Evolutionary conservation across 2,888 invertebrate species (phyloP), one percentile per base, ranked within the genome.

Genomic region (Eubasilissa splendida): DNA sequence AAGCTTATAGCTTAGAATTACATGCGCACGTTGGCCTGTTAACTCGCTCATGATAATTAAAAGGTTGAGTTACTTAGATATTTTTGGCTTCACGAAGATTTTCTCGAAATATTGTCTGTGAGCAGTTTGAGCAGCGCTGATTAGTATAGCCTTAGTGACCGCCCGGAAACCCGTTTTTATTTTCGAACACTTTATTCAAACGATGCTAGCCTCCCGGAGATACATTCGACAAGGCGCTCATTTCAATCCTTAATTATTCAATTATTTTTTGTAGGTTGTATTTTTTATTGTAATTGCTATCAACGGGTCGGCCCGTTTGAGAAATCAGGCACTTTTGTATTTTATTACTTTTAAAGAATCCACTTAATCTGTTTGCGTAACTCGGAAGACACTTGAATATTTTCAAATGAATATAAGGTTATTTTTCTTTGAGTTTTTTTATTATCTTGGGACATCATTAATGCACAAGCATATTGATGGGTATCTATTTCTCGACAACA

Each of bases 161-260:
- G 76, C 65, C 76, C 60, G 76, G 76, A 63, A 76, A 76, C 76
- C 76, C 7, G 76, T 76, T 76, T 71, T 53, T 22, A 63, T 63
- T 50, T 76, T 71, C n/a, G 52, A 76, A 76, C 53, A 59, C 76
- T 63, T 52, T 76, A 76, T 76, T 76, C 53, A 76, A 76, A 76
- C 60, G 63, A 76, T 71, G 31, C 54, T 11, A 33, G 4, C 7
- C 42, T 42, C 42, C 22, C 4, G 42, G 42, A 42, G 71, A 54
- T 71, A 54, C 71, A 54, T 71, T 71, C 71, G 53, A 71, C 71
- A 71, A 71, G 71, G 54, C 22, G 54, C 54, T 71, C 71, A 71
- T 71, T 71, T 71, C 54, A 71, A 71, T 71, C 54, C 31, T 71
- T 71, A 71, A 71, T 71, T 71, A 71, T 71, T 54, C 14, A 42